These are phyloP conservation scores for Cataglyphis livida DNA, from an alignment of 2,888 invertebrate genomes.

Conservation along the genomic window DNA sequence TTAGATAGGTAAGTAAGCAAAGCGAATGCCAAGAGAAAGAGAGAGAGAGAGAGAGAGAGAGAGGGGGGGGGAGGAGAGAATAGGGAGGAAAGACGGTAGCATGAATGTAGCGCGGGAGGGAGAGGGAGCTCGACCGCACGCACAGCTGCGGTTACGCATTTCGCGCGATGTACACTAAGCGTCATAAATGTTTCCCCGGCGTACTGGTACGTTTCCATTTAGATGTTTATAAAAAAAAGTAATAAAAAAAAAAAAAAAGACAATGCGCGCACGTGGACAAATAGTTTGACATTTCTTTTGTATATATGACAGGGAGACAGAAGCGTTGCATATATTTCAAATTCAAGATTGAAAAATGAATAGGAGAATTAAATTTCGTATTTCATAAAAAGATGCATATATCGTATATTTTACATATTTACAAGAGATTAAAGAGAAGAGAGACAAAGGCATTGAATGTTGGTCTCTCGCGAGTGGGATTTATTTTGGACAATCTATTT, in stretches of 20 bases:
- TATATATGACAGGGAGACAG: neutral
- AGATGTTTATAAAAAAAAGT: neutral
- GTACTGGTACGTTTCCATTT: constrained; percentile 22
- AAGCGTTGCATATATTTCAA: neutral
- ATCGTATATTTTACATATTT: neutral
- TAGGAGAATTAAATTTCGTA: neutral
- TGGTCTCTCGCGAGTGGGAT: neutral
- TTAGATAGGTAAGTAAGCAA: constrained; percentile 75
- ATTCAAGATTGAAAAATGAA: neutral
- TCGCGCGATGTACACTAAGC: constrained; percentile 79
- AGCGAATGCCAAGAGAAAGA: constrained; percentile 59
- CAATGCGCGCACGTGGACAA: neutral
- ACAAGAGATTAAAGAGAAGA: neutral
- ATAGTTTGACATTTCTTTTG: neutral
- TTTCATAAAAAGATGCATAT: neutral
- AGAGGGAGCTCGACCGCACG: constrained; percentile 76
- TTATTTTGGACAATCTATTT: neutral
- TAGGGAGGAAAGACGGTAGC: constrained; percentile 23
- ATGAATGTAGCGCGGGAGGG: constrained; percentile 1
- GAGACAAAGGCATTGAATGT: neutral
- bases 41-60: constrained; percentile 50
- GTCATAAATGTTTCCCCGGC: constrained; percentile 54
- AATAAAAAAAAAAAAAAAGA: neutral
- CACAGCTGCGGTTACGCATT: constrained; percentile 85
- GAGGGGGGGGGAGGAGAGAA: constrained; percentile 53